A percentile compares a stretch with the other conserved stretches of the same genome.
Evolutionary conservation across 1,140 invertebrate genomes (phyloP).

Genomic region (Zaprionus vittiger): DNA sequence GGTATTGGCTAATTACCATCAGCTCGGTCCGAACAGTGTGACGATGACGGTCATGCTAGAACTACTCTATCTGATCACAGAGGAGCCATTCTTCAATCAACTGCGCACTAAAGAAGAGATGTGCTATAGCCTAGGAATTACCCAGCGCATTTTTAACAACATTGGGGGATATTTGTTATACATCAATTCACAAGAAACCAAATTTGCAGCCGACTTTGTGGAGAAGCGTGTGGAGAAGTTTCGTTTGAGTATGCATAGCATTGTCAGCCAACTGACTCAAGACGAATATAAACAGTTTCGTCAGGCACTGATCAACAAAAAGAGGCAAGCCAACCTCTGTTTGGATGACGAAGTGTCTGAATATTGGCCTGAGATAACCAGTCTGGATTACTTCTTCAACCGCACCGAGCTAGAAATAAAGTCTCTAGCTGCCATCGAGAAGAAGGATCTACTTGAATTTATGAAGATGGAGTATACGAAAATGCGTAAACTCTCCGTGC

Average conservation of each 20-base stretch:
- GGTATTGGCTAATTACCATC: conserved; percentile 95
- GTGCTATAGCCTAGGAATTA: conserved; percentile 91
- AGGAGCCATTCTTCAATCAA: conserved; percentile 94
- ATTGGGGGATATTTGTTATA: conserved; percentile 90
- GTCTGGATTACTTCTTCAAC: conserved; percentile 89
- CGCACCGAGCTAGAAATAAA: conserved; percentile 75
- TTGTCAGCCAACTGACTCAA: conserved; percentile 86
- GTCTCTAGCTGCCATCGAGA: conserved; percentile 12
- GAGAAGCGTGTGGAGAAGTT: conserved; percentile 91
- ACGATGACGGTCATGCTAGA: conserved; percentile 90
- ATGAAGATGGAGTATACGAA: no score
- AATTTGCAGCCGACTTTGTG: conserved; percentile 88
- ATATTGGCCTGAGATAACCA: conserved; percentile 90
- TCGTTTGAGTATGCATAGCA: conserved; percentile 87
- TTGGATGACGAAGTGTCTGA: conserved; percentile 90
- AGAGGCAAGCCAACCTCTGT: conserved; percentile 89
- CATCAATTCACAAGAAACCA: conserved; percentile 90
- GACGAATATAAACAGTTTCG: conserved; percentile 87
- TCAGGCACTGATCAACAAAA: conserved; percentile 88
- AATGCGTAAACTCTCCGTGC: no score
- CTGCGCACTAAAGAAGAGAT: conserved; percentile 95
- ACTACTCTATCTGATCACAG: conserved; percentile 90
- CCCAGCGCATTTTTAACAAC: conserved; percentile 88
- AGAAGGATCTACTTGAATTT: no score
- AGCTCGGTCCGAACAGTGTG: conserved; percentile 88